phyloP scores from a whole-genome alignment of 1,140 invertebrate species.

The Dolichoris vasculosae region DNA sequence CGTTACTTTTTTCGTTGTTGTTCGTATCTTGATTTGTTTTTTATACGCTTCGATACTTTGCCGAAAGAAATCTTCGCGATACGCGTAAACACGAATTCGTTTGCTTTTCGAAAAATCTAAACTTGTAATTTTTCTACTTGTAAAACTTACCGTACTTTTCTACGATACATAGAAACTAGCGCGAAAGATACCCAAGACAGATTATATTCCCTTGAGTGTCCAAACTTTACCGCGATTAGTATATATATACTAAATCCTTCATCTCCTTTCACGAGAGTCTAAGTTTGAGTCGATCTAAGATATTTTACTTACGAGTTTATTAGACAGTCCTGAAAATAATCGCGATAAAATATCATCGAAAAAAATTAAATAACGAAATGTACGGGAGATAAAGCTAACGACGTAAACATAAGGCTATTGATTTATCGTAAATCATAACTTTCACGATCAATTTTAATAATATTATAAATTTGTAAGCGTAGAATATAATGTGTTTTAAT shows the following conservation, averaged over 20 bases:
- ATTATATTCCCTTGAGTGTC: background rate
- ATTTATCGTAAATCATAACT: no score
- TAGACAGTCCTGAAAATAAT: background rate
- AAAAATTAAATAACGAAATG: no score
- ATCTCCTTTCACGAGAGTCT: background rate
- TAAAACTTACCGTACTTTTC: background rate
- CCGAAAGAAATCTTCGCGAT: no score
- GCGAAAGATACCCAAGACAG: background rate
- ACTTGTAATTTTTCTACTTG: background rate
- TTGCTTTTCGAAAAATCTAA: background rate
- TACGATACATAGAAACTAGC: background rate
- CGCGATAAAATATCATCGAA: background rate
- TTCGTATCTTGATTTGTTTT: no score
- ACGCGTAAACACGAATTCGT: no score
- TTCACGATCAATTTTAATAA: no score
- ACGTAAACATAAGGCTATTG: no score
- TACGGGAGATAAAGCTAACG: no score
- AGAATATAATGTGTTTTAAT: no score
- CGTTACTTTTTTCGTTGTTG: no score
- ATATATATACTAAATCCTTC: background rate
- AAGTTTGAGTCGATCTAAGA: background rate
- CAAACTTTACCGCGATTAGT: background rate
- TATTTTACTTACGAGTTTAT: background rate
- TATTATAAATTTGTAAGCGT: no score
- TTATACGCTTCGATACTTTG: no score